Evolutionary conservation across 2,113 vertebrate genomes (phyloP).

Genomic region (Salvelinus fontinalis): DNA sequence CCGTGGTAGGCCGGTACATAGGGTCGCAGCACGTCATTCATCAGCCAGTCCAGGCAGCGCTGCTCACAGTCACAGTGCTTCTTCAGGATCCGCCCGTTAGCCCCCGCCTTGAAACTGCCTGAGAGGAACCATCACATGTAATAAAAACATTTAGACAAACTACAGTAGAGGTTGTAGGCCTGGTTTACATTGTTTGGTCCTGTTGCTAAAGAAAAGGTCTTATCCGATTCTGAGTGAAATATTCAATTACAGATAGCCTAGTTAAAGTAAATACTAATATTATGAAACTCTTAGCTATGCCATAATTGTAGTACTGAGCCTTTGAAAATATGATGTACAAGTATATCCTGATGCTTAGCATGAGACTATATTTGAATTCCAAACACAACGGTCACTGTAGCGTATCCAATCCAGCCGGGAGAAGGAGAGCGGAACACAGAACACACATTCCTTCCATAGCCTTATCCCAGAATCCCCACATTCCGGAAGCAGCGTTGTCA

Average conservation of each 20-base stretch:
- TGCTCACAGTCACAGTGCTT: conserved; percentile 98
- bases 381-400: not conserved
- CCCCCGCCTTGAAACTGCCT: conserved; percentile 97
- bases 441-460: not conserved
- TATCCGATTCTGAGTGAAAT: not conserved
- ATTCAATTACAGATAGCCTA: not conserved
- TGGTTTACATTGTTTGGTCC: not conserved
- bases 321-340: not conserved
- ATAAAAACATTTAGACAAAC: not conserved
- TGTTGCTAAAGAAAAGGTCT: not conserved
- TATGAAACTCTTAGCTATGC: not conserved
- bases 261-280: too few species aligned
- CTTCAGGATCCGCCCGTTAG: conserved; percentile 94
- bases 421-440: not conserved
- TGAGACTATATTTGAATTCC: not conserved
- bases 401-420: too few species aligned
- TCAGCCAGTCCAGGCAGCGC: conserved; percentile 90
- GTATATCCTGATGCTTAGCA: not conserved
- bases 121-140: conserved; percentile 28
- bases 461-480: not conserved
- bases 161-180: not conserved
- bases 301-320: not conserved
- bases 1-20: conserved; percentile 94
- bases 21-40: conserved; percentile 87
- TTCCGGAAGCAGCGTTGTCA: not conserved